Conservation (phyloP, 2,113 vertebrate species). For the Atrichornis clamosus region DNA sequence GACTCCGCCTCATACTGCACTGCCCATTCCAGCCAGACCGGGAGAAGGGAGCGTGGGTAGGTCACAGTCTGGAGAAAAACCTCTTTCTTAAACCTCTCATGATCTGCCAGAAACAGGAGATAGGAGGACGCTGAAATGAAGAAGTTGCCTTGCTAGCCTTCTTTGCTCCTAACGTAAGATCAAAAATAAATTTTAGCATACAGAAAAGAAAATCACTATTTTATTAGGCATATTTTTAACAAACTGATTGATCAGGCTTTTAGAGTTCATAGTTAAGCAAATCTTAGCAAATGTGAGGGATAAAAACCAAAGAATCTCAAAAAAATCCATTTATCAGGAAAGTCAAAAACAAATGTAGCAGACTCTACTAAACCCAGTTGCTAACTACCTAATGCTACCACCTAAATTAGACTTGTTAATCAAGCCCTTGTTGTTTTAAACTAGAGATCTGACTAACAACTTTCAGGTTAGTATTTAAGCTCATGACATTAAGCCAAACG, state of each 20-base stretch:
- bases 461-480: not conserved
- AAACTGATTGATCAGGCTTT: not conserved
- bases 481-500: not conserved
- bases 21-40: fast-evolving
- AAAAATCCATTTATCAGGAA: not conserved
- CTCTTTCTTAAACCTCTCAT: not conserved
- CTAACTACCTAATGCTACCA: not conserved
- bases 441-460: not conserved
- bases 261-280: not conserved
- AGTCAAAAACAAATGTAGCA: not conserved
- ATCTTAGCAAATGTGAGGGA: not conserved
- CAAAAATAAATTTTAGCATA: not conserved
- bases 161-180: not conserved
- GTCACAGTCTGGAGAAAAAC: not conserved
- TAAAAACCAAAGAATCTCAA: not conserved
- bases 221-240: not conserved
- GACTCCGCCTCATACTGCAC: not conserved
- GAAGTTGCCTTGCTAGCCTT: not conserved
- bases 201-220: not conserved
- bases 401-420: not conserved
- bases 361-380: not conserved
- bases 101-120: not conserved
- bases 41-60: not conserved
- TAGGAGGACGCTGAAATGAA: not conserved
- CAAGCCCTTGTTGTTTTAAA: not conserved